Evolutionary conservation across 2,888 invertebrate species (phyloP).

Genomic region (Pristionchus exspectatus): DNA sequence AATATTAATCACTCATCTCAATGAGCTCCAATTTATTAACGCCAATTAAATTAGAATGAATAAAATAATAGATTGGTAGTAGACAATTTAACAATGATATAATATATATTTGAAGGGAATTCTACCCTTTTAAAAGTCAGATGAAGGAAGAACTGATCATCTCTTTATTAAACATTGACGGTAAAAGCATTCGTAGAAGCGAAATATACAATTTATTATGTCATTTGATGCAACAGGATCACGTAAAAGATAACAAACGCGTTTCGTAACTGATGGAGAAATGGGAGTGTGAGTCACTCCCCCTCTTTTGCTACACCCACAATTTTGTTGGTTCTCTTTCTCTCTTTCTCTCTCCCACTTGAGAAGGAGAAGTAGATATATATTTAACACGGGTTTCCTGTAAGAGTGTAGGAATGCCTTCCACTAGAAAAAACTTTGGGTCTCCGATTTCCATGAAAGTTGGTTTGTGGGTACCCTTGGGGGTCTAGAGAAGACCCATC

Average conservation of each 20-base stretch:
- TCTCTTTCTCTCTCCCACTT: background rate
- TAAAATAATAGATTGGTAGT: no score
- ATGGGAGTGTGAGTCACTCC: constrained; percentile 17
- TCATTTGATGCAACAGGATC: background rate
- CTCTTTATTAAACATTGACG: background rate
- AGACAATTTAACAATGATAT: no score
- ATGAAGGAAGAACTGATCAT: background rate
- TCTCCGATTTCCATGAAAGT: no score
- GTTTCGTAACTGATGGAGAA: constrained; percentile 17
- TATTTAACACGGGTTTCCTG: no score
- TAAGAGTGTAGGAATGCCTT: no score
- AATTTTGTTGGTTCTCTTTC: constrained; percentile 39
- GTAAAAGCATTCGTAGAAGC: no score
- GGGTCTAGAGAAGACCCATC: no score
- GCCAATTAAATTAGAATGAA: no score
- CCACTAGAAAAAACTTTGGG: no score
- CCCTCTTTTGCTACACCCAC: background rate
- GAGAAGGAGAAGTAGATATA: background rate
- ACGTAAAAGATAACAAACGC: background rate
- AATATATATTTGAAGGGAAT: background rate
- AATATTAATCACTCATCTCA: constrained; percentile 2
- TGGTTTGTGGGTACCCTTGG: no score
- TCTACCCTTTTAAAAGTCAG: background rate
- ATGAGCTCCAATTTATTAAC: background rate
- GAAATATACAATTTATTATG: no score